Evolutionary conservation across 2,888 invertebrate genomes (phyloP).

Genomic region (Xestia ashworthii): DNA sequence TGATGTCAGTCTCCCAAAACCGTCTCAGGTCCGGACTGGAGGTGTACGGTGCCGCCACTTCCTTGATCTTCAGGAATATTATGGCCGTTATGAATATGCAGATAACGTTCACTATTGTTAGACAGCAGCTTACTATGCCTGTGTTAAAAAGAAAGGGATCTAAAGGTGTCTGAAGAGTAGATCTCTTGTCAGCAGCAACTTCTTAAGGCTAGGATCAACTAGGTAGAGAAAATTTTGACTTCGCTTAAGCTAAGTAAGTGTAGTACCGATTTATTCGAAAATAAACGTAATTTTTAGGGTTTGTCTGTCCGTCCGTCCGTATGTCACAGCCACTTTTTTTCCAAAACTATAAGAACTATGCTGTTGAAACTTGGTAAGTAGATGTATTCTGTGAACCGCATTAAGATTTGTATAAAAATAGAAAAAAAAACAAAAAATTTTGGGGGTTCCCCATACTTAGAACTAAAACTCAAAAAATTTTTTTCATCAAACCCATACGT

Average conservation of each 20-base stretch:
- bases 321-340: no score
- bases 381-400: no score
- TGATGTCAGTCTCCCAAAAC: slow-evolving; percentile 95
- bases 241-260: neutral
- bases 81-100: slow-evolving; percentile 96
- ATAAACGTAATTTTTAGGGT: no score
- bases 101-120: slow-evolving; percentile 95
- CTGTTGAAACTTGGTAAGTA: no score
- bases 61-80: slow-evolving; percentile 95
- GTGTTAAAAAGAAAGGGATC: slow-evolving; percentile 30
- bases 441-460: no score
- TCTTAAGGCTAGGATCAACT: neutral
- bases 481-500: no score
- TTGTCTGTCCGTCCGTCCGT: no score
- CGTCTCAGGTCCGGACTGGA: slow-evolving; percentile 93
- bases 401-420: no score
- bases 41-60: slow-evolving; percentile 95
- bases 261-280: neutral
- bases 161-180: neutral
- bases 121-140: slow-evolving; percentile 94
- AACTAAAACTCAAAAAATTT: no score
- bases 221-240: neutral
- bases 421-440: no score
- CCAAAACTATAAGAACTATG: no score
- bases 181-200: neutral